Percentiles rank a stretch among this genome's conserved stretches.
Evolutionary conservation across 2,113 vertebrate species (phyloP).

Genomic region (Microcebus jonahi): DNA sequence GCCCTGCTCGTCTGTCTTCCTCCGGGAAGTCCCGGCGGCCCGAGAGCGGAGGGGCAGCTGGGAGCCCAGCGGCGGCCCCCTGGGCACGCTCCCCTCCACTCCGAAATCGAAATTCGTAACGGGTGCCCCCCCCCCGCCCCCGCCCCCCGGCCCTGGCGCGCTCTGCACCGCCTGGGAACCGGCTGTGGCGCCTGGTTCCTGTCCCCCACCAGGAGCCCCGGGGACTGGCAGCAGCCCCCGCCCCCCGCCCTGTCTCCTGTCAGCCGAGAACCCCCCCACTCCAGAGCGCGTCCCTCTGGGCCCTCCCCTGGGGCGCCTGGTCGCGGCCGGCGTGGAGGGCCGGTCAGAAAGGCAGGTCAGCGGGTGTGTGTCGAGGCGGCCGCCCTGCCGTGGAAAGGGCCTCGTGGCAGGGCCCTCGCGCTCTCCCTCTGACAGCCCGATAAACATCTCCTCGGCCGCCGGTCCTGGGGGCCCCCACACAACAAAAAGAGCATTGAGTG

Average conservation of each 20-base stretch:
- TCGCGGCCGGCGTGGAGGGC: background rate
- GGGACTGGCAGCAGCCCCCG: background rate
- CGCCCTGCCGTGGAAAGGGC: constrained; percentile 55
- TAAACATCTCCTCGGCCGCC: constrained; percentile 73
- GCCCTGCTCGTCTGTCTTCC: background rate
- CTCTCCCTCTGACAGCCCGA: constrained; percentile 53
- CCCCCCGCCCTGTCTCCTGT: background rate
- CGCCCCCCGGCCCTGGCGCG: background rate
- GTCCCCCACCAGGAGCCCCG: background rate
- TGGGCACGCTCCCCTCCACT: background rate
- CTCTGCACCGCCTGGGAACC: background rate
- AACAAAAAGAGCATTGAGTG: constrained; percentile 59
- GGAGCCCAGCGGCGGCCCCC: background rate
- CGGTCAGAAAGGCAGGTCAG: background rate
- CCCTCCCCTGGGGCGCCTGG: too few species aligned
- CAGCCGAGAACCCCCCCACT: background rate
- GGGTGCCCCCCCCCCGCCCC: too few species aligned
- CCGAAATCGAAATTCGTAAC: background rate
- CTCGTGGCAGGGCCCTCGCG: background rate
- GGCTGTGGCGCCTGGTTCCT: rapidly evolving
- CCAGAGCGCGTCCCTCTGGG: background rate
- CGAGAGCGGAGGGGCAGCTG: background rate
- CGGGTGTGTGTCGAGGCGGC: too few species aligned
- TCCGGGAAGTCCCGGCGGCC: background rate
- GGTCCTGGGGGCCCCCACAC: constrained; percentile 71